phyloP scores from a whole-genome alignment of 2,888 invertebrate genomes.

The Empis livida region DNA sequence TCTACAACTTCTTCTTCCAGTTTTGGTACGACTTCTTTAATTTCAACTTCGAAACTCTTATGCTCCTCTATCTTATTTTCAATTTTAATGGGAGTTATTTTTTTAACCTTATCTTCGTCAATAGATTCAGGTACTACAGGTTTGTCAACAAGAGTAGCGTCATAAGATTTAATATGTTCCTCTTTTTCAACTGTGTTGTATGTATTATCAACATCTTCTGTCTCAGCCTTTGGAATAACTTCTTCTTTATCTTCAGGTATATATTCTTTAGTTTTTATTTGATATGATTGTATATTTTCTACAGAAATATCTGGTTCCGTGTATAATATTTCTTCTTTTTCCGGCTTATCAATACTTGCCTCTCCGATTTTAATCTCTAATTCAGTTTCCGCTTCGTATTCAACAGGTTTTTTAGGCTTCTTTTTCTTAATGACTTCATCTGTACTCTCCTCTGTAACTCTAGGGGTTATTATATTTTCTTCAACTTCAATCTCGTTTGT shows the following conservation, averaged over 20 bases:
- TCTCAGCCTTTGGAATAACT: conserved; percentile 15
- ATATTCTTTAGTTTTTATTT: conserved; percentile 8
- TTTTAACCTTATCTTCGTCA: conserved; percentile 23
- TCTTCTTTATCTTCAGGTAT: conserved; percentile 17
- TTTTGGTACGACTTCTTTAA: conserved; percentile 15
- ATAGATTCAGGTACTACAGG: conserved; percentile 23
- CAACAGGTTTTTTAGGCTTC: conserved; percentile 8
- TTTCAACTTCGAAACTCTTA: conserved; percentile 15
- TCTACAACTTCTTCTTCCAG: conserved; percentile 15
- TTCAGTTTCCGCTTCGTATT: conserved; percentile 17
- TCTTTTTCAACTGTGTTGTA: conserved; percentile 23
- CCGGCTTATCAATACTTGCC: conserved; percentile 15
- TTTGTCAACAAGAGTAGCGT: conserved; percentile 19
- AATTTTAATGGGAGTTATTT: conserved; percentile 13
- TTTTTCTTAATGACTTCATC: conserved; percentile 6
- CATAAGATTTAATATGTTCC: conserved; percentile 7
- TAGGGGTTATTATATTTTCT: conserved; percentile 14
- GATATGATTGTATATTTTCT: not conserved
- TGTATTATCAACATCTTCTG: conserved; percentile 18
- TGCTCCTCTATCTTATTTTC: conserved; percentile 7
- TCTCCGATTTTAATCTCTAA: conserved; percentile 22
- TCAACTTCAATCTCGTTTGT: conserved; percentile 12
- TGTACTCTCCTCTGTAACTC: conserved; percentile 5
- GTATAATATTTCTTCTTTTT: conserved; percentile 14
- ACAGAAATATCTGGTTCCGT: conserved; percentile 8